Conservation (phyloP, 2,888 invertebrate genomes). For the Lobophora halterata region DNA sequence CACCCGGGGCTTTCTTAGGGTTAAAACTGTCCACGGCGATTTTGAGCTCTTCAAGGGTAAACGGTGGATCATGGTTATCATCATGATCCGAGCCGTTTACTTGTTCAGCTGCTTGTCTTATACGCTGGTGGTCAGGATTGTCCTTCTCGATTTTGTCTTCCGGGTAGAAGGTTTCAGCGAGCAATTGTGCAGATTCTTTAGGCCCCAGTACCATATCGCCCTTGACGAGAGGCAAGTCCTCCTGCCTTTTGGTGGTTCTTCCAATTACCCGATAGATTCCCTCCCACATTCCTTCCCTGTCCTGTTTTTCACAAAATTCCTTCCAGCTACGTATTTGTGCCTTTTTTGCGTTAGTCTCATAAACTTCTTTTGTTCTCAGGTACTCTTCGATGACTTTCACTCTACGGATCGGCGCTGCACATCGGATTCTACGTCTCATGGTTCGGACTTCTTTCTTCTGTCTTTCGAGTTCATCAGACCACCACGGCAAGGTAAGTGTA, state of each 20-base stretch:
- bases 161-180: constrained; percentile 20
- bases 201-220: neutral
- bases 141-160: constrained; percentile 1
- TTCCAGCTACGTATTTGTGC: constrained; percentile 28
- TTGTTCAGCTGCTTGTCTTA: neutral
- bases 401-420: constrained; percentile 7
- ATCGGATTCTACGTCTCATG: constrained; percentile 1
- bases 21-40: constrained; percentile 9
- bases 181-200: constrained; percentile 3
- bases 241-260: constrained; percentile 2
- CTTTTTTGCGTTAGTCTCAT: neutral
- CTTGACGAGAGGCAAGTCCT: constrained; percentile 3
- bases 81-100: constrained; percentile 16
- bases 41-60: constrained; percentile 14
- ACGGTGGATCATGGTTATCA: constrained; percentile 18
- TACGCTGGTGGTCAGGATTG: constrained; percentile 7
- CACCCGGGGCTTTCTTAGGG: constrained; percentile 25
- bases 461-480: constrained; percentile 5
- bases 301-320: constrained; percentile 19
- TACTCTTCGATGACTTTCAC: constrained; percentile 2
- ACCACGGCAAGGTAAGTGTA: constrained; percentile 16
- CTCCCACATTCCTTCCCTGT: constrained; percentile 17
- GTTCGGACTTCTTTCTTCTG: constrained; percentile 3
- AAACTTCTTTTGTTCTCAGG: constrained; percentile 13
- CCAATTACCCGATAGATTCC: constrained; percentile 15